Evolutionary conservation across 2,113 vertebrate genomes (phyloP).

Genomic region (Capreolus pygargus): DNA sequence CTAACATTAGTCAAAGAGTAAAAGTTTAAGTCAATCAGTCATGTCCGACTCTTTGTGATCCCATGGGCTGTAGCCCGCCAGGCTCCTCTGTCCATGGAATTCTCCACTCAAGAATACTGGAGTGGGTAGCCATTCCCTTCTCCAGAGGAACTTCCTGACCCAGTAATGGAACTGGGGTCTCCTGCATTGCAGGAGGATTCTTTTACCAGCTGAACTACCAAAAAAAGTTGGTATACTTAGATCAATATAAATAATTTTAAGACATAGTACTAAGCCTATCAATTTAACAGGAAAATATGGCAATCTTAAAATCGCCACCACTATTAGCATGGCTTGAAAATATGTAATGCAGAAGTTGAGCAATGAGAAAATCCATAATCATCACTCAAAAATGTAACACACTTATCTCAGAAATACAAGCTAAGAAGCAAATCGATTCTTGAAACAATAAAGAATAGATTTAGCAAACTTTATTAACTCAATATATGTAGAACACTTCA

Average conservation of each 20-base stretch:
- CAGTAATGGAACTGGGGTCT: not conserved
- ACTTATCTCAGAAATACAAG: not conserved
- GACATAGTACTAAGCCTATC: not conserved
- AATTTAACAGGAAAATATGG: not conserved
- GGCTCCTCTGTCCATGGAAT: not conserved
- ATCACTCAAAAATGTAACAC: not conserved
- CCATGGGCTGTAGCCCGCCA: rapidly evolving
- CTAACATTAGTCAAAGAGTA: not conserved
- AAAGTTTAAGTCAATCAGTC: not conserved
- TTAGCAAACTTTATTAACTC: not conserved
- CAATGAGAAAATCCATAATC: not conserved
- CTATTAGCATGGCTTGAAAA: not conserved
- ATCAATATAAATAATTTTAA: not conserved
- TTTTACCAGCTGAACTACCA: not conserved
- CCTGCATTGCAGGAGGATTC: not conserved
- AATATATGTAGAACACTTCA: not conserved
- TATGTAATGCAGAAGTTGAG: not conserved
- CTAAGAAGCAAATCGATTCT: not conserved
- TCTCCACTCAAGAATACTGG: not conserved
- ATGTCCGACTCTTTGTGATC: not conserved
- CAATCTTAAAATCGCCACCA: not conserved
- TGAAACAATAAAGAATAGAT: not conserved
- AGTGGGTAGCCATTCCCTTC: not conserved
- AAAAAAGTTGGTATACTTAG: not conserved
- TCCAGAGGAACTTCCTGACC: not conserved